phyloP scores from a whole-genome alignment of 2,113 vertebrate genomes.

The Oreotragus oreotragus region DNA sequence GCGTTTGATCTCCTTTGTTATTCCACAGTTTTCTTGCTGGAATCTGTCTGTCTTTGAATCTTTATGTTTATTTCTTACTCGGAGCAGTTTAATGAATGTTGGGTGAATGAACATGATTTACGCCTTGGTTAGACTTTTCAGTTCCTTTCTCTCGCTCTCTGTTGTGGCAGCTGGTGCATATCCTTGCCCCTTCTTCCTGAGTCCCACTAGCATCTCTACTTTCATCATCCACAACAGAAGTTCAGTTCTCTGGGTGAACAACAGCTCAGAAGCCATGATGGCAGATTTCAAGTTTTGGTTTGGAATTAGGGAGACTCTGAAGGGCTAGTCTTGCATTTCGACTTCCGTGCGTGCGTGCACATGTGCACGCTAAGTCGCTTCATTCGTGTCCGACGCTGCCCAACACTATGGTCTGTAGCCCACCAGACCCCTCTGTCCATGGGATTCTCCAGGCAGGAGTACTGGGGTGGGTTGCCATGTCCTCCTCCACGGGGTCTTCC shows the following conservation, averaged over 20 bases:
- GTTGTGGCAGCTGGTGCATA: accelerated
- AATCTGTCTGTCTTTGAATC: background rate
- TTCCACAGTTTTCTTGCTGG: background rate
- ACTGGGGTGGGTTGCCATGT: background rate
- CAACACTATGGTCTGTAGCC: background rate
- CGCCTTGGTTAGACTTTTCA: background rate
- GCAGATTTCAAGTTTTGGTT: no score
- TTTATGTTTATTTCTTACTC: background rate
- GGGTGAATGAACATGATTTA: background rate
- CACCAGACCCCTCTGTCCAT: background rate
- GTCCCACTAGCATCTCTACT: background rate
- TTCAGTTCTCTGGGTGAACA: no score
- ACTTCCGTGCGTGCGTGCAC: no score
- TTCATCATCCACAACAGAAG: no score
- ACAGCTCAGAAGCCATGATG: no score
- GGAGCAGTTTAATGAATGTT: background rate
- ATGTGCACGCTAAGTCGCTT: background rate
- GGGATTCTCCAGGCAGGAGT: background rate
- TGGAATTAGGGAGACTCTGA: no score
- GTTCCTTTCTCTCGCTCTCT: background rate
- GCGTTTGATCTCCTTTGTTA: background rate
- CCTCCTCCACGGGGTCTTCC: background rate
- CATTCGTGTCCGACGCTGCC: background rate
- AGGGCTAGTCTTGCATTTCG: no score
- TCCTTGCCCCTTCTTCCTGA: background rate